Evolutionary conservation across 2,888 invertebrate genomes (phyloP), one percentile per base, ranked within the genome.

Genomic region (Drosophila meridionalis): DNA sequence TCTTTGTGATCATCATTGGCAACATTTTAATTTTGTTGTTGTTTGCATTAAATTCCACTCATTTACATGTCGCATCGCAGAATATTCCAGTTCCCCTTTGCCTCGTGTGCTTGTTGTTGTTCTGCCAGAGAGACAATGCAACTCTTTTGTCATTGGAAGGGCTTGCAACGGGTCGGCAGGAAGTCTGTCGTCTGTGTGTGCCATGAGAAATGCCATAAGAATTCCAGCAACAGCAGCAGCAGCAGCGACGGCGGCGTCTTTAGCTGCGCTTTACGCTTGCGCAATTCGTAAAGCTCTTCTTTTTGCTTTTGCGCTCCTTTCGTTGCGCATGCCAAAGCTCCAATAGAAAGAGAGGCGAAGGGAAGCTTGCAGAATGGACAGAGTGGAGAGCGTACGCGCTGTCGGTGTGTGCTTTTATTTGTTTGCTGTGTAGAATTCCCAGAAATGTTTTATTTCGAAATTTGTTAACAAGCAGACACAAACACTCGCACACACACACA

Each of bases 401-500:
- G 65, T 67, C 61, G 55, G 48, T 62, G 47, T 70, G 76, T 61
- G 58, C 68, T 66, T 76, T 78, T 62, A 70, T 64, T 75, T 64
- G 69, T 71, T 57, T 50, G 42, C 52, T 56, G 70, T 73, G 63
- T 61, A 70, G 75, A 89, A 85, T 86, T 86, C 86, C 52, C 79
- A 79, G 86, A 86, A 89, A 84, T 76, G 82, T 78, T 82, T 89
- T 85, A 82, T 82, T 85, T 89, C 61, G 65, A 89, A 84, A 85
- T 86, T 89, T 86, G 89, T 89, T 89, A 85, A 85, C 87, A 85
- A 80, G 78, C 84, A 83, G 64, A 72, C 69, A 67, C 52, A 65
- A 8, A 62, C 53, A 57, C n/a, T 45, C 30, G 38, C 4, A 43
- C 53, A 26, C 6, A 52, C 34, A 61, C n/a, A n/a, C n/a, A n/a